phyloP scores from a whole-genome alignment of 2,113 vertebrate species.

The Strigops habroptila region DNA sequence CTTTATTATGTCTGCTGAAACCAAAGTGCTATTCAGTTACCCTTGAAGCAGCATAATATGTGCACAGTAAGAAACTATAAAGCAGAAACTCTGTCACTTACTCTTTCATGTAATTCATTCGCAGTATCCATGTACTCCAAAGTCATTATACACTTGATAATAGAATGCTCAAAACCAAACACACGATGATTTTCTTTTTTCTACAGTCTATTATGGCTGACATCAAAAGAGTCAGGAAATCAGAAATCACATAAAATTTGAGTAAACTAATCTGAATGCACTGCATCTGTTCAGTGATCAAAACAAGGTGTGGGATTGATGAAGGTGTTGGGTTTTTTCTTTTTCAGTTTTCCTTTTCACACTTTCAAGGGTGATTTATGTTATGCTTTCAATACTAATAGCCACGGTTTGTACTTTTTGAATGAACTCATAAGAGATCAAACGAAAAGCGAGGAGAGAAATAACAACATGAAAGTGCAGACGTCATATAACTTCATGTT shows the following conservation, averaged over 20 bases:
- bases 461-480: neutral
- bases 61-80: conserved; percentile 7
- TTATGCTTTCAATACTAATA: neutral
- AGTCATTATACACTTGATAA: conserved; percentile 21
- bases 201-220: neutral
- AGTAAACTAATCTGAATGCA: conserved; percentile 3
- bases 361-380: neutral
- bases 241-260: neutral
- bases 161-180: conserved; percentile 19
- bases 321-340: neutral
- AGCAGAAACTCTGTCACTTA: neutral
- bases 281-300: neutral
- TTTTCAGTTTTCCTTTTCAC: neutral
- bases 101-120: neutral
- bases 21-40: neutral
- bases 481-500: neutral
- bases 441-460: neutral
- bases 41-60: conserved; percentile 8
- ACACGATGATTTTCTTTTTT: neutral
- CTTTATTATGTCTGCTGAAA: conserved; percentile 36
- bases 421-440: neutral
- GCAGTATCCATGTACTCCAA: neutral
- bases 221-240: conserved; percentile 25
- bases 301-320: neutral
- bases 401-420: neutral